Percentiles rank a stretch among this genome's conserved stretches.
Evolutionary conservation across 2,888 invertebrate genomes (phyloP).

Genomic region (Epistrophe grossulariae): DNA sequence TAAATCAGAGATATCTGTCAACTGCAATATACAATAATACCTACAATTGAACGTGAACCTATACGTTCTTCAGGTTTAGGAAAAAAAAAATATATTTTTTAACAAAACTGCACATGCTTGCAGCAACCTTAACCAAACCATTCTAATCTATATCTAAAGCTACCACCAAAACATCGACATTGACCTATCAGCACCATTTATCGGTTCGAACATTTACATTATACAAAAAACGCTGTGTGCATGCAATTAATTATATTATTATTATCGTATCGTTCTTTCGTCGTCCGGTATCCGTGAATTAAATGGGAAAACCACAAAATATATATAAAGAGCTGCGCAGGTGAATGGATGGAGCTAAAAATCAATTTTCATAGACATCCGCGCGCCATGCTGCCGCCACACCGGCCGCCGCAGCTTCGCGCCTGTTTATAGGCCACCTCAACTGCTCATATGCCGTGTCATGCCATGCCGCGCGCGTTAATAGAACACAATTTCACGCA

Average conservation of each 20-base stretch:
- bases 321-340: conserved; percentile 29
- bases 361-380: conserved; percentile 59
- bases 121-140: conserved; percentile 47
- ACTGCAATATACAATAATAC: conserved; percentile 19
- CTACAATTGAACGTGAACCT: not conserved
- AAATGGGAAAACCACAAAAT: conserved; percentile 55
- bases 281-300: conserved; percentile 8
- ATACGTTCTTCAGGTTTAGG: not conserved
- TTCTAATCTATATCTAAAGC: conserved; percentile 43
- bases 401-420: not conserved
- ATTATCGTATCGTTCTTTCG: conserved; percentile 20
- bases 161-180: conserved; percentile 66
- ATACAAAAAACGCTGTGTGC: conserved; percentile 18
- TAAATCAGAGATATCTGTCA: conserved; percentile 65
- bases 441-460: not conserved
- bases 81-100: not conserved
- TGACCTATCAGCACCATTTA: conserved; percentile 71
- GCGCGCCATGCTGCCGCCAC: conserved; percentile 7
- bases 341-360: conserved; percentile 59
- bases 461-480: not conserved
- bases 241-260: conserved; percentile 61
- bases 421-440: not conserved
- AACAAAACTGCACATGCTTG: not conserved
- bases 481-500: conserved; percentile 36
- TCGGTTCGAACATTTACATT: conserved; percentile 49